Conservation (phyloP, 37 sponge, comb jelly and placozoan genomes). For the Hormiphora californensis region DNA sequence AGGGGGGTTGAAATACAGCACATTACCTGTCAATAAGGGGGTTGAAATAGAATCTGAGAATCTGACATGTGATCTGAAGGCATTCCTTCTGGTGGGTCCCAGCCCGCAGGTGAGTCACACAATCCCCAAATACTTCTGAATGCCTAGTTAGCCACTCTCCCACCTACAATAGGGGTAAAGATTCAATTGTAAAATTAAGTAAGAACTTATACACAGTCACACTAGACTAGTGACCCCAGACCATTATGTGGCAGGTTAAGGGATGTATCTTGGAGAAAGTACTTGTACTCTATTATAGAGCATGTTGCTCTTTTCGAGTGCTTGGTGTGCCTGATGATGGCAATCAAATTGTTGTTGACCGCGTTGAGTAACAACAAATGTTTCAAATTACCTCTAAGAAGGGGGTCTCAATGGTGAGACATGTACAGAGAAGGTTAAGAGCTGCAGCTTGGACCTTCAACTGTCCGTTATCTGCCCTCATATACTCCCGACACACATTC, state of each 20-base stretch:
- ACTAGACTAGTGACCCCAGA: no score
- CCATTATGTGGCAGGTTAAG: no score
- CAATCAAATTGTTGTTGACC: no score
- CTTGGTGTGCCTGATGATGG: neutral
- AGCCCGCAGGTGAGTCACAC: neutral
- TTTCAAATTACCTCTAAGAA: neutral
- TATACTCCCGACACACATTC: no score
- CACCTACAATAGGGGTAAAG: neutral
- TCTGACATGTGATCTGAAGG: slow-evolving; percentile 36
- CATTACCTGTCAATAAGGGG: neutral
- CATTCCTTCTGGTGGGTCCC: neutral
- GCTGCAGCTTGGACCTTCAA: slow-evolving; percentile 30
- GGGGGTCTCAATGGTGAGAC: slow-evolving; percentile 41
- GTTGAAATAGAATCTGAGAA: slow-evolving; percentile 43
- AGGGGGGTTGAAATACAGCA: neutral
- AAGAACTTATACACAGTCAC: no score
- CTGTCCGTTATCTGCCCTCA: no score
- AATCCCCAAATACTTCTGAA: neutral
- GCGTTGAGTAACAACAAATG: no score
- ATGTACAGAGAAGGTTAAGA: slow-evolving; percentile 1
- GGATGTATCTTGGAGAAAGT: no score
- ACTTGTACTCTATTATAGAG: no score
- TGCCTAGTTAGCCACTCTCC: neutral
- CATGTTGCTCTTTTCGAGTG: neutral
- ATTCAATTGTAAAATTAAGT: no score